A percentile compares a stretch with the other conserved stretches of the same genome.
Conservation (phyloP, 1,140 invertebrate genomes). For the Drosophila tani region DNA sequence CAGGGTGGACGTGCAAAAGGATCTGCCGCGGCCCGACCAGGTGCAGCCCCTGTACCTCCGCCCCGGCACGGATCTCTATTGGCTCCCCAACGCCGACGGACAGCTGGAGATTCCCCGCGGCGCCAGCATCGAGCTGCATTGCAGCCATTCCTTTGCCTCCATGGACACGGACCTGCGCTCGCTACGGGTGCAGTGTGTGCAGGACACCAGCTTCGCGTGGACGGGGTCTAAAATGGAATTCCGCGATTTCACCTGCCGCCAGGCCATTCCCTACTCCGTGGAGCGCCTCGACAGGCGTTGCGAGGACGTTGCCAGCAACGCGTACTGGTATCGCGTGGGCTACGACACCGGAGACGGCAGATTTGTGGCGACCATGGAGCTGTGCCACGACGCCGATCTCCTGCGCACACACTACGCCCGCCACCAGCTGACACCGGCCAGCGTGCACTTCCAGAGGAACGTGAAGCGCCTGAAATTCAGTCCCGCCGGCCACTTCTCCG, state of each 20-base stretch:
- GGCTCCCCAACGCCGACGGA: constrained; percentile 64
- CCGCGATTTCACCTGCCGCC: constrained; percentile 56
- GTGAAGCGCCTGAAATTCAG: constrained; percentile 69
- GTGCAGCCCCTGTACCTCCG: constrained; percentile 70
- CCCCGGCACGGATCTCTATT: constrained; percentile 56
- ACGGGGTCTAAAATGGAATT: constrained; percentile 48
- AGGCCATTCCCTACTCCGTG: constrained; percentile 47
- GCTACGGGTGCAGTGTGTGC: constrained; percentile 56
- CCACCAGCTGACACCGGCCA: constrained; percentile 60
- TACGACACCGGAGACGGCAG: constrained; percentile 55
- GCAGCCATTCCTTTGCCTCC: constrained; percentile 52
- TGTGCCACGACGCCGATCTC: constrained; percentile 61
- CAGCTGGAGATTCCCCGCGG: constrained; percentile 59
- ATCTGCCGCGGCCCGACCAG: constrained; percentile 48
- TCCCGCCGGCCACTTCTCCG: constrained; percentile 58
- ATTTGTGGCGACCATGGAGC: constrained; percentile 69
- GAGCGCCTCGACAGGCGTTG: constrained; percentile 49
- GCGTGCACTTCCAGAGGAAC: constrained; percentile 58
- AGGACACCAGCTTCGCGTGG: constrained; percentile 62
- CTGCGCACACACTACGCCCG: constrained; percentile 65
- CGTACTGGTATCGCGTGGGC: constrained; percentile 68
- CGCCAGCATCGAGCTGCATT: constrained; percentile 65
- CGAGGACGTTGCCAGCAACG: constrained; percentile 2
- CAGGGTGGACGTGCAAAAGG: constrained; percentile 61
- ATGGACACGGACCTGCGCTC: constrained; percentile 15